Evolutionary conservation across 2,113 vertebrate genomes (phyloP).

Genomic region (Scopus umbretta): DNA sequence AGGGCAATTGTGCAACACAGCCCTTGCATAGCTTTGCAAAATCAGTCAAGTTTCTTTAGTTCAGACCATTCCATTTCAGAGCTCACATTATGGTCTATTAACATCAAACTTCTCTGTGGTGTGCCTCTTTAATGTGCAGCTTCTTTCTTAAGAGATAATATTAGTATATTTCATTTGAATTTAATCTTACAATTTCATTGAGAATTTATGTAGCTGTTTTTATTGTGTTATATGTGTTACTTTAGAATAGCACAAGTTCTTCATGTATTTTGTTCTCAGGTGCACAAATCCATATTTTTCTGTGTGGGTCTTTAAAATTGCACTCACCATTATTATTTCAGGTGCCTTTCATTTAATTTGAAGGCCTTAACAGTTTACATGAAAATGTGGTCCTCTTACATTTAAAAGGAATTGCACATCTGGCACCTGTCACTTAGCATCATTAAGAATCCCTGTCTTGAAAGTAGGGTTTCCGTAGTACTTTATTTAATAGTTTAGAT

Average conservation of each 20-base stretch:
- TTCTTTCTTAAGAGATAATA: neutral
- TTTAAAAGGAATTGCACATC: neutral
- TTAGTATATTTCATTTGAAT: neutral
- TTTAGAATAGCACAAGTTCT: neutral
- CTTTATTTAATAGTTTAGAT: neutral
- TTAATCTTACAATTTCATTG: neutral
- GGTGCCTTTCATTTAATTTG: neutral
- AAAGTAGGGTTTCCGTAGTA: neutral
- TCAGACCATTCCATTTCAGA: neutral
- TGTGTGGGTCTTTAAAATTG: neutral
- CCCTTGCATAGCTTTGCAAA: neutral
- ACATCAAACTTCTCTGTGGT: neutral
- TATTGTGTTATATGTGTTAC: neutral
- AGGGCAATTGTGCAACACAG: neutral
- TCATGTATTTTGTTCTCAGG: neutral
- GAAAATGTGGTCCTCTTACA: neutral
- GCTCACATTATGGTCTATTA: neutral
- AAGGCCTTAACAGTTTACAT: neutral
- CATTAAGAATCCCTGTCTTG: neutral
- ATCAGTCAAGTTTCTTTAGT: neutral
- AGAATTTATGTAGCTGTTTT: neutral
- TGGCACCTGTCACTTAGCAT: neutral
- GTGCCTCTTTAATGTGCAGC: neutral
- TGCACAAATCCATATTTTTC: neutral
- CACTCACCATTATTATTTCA: neutral